phyloP scores from a whole-genome alignment of 2,888 invertebrate species.

The Anaspis maculata region DNA sequence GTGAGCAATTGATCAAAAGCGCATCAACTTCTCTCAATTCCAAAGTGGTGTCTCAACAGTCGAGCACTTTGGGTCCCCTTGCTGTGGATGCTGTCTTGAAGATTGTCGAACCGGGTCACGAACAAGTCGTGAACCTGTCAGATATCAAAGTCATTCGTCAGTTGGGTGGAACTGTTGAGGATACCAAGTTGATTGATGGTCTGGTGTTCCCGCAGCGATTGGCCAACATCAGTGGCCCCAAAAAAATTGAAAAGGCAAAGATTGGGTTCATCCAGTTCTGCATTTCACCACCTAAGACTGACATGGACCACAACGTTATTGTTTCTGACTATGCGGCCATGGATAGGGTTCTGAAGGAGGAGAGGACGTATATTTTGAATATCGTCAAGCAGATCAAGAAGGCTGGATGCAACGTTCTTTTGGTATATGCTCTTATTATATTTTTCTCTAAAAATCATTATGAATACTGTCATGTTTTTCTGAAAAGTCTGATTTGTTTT shows the following conservation, averaged over 20 bases:
- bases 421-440: too few species aligned
- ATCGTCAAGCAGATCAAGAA: conserved; percentile 99
- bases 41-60: conserved; percentile 98
- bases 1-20: conserved; percentile 81
- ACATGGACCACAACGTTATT: conserved; percentile 95
- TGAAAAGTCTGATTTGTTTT: too few species aligned
- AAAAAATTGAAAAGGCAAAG: conserved; percentile 92
- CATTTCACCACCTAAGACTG: conserved; percentile 98
- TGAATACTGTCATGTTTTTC: too few species aligned
- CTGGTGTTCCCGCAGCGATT: conserved; percentile 87
- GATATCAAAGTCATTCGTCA: conserved; percentile 97
- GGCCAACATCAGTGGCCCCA: conserved; percentile 85
- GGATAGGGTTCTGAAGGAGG: conserved; percentile 97
- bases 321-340: conserved; percentile 99
- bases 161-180: conserved; percentile 94
- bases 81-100: conserved; percentile 95
- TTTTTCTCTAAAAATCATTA: conserved; percentile 3
- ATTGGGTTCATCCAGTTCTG: conserved; percentile 99
- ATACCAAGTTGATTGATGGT: conserved; percentile 93
- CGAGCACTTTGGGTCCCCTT: conserved; percentile 88
- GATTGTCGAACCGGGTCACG: conserved; percentile 61
- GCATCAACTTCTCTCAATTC: conserved; percentile 98
- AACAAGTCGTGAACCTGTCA: conserved; percentile 74
- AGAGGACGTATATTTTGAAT: conserved; percentile 94
- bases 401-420: conserved; percentile 92